These are phyloP conservation scores for Picus viridis DNA, from an alignment of 2,797 vertebrate species.

Conservation along the genomic window DNA sequence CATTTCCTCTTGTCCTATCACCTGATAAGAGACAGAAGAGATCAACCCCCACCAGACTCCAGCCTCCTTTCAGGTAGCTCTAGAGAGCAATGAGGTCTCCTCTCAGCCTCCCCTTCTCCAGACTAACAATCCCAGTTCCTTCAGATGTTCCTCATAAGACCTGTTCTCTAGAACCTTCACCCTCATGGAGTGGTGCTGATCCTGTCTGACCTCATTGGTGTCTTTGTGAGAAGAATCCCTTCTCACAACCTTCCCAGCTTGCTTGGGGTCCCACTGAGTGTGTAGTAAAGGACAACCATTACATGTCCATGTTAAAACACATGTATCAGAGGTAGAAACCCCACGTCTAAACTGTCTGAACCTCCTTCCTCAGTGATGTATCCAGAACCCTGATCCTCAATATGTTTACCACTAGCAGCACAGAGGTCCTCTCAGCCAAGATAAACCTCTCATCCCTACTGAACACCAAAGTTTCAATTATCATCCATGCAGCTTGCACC, in stretches of 20 bases:
- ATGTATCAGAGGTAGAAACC: background rate
- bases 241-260: background rate
- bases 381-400: background rate
- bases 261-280: background rate
- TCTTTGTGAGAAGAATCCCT: background rate
- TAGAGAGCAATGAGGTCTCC: too few relatives aligned
- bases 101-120: too few relatives aligned
- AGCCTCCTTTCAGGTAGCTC: too few relatives aligned
- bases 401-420: background rate
- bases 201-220: background rate
- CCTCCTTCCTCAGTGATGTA: background rate
- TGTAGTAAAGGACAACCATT: rapidly evolving
- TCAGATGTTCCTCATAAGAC: too few relatives aligned
- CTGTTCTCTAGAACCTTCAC: too few relatives aligned
- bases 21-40: too few relatives aligned
- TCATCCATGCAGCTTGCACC: background rate
- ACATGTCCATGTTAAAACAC: rapidly evolving
- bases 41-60: too few relatives aligned
- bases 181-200: background rate
- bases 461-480: background rate
- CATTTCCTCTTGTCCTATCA: too few relatives aligned
- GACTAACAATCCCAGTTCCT: too few relatives aligned
- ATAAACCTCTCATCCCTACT: background rate
- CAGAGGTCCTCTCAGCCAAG: background rate
- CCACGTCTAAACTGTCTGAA: background rate